These are phyloP conservation scores for Mesorhabditis spiculigera DNA, from an alignment of 2,888 invertebrate species.

Conservation along the genomic window DNA sequence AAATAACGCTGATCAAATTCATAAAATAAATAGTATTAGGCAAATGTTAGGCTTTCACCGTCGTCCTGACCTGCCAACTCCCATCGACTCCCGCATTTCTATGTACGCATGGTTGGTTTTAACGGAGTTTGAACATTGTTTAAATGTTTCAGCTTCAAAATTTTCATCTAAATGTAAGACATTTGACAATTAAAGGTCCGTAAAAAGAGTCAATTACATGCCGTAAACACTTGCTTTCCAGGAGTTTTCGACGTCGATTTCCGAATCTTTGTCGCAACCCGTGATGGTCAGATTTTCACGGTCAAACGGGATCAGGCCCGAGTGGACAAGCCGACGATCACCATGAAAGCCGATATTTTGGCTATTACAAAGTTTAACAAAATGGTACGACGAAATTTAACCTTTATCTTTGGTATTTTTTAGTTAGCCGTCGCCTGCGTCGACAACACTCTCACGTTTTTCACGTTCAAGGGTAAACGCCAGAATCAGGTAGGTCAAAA, in stretches of 20 bases:
- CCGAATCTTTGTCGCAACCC: constrained; percentile 75
- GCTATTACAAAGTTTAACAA: constrained; percentile 22
- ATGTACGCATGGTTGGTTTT: constrained; percentile 28
- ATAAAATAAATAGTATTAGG: too few species aligned
- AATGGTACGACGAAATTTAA: constrained; percentile 11
- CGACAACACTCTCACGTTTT: constrained; percentile 77
- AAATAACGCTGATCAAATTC: too few species aligned
- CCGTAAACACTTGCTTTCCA: constrained; percentile 3
- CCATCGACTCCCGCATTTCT: constrained; percentile 35
- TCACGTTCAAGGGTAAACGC: constrained; percentile 69
- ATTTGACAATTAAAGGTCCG: neutral
- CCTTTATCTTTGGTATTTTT: constrained; percentile 60
- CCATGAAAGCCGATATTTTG: constrained; percentile 21
- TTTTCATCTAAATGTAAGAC: neutral
- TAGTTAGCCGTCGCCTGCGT: constrained; percentile 72
- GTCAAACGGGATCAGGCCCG: constrained; percentile 19
- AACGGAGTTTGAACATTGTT: neutral
- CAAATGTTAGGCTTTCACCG: constrained; percentile 73
- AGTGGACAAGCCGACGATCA: constrained; percentile 18
- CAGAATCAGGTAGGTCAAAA: constrained; percentile 1
- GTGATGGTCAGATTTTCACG: constrained; percentile 70
- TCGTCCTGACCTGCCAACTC: constrained; percentile 67
- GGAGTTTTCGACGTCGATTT: constrained; percentile 88
- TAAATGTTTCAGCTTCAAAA: neutral
- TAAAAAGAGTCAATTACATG: neutral